Conservation (phyloP, 2,888 invertebrate genomes). For the Meteorus colon region DNA sequence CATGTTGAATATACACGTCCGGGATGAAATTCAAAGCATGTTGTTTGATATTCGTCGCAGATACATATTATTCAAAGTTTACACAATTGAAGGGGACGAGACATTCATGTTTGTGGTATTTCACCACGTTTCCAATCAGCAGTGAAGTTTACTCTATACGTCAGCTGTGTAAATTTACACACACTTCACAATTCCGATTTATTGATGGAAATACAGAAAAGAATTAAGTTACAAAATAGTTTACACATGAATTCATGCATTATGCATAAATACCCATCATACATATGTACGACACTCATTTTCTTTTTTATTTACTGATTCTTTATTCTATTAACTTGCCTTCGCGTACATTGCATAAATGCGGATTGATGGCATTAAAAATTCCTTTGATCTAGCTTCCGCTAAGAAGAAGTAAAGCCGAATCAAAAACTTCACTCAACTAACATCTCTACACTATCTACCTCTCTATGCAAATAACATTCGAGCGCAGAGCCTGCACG, state of each 20-base stretch:
- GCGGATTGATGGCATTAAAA: slow-evolving; percentile 28
- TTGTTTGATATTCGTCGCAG: slow-evolving; percentile 13
- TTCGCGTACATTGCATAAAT: not conserved
- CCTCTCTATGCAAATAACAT: slow-evolving; percentile 12
- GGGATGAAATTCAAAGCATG: slow-evolving; percentile 29
- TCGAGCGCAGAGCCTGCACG: not conserved
- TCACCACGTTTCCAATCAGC: slow-evolving; percentile 56
- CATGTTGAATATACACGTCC: not conserved
- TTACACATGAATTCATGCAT: not conserved
- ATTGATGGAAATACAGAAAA: slow-evolving; percentile 11
- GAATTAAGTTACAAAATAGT: not conserved
- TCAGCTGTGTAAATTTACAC: slow-evolving; percentile 7
- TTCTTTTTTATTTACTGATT: slow-evolving; percentile 3
- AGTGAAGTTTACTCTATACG: slow-evolving; percentile 50
- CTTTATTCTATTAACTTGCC: not conserved
- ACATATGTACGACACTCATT: not conserved
- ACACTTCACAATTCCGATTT: slow-evolving; percentile 3
- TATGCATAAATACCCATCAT: not conserved
- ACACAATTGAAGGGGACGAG: slow-evolving; percentile 29
- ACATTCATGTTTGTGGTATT: slow-evolving; percentile 48
- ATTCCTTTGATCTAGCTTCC: slow-evolving; percentile 21
- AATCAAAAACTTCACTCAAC: slow-evolving; percentile 37
- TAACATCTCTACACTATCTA: slow-evolving; percentile 19
- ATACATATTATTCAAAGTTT: slow-evolving; percentile 45
- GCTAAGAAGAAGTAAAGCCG: slow-evolving; percentile 15